phyloP scores from a whole-genome alignment of 2,888 invertebrate species.

The Callyntrura guangdongensis region DNA sequence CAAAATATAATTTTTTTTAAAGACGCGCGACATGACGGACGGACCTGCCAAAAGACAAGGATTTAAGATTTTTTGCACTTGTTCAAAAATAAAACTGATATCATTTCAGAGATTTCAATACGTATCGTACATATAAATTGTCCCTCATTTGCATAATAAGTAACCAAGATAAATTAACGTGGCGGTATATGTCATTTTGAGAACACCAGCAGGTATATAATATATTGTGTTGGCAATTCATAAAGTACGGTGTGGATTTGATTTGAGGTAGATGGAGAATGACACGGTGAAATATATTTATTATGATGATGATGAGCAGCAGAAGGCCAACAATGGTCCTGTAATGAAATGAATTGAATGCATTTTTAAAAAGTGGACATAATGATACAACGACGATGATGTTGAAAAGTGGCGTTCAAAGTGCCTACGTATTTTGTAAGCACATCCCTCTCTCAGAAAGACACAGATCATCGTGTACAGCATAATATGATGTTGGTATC shows the following conservation, averaged over 20 bases:
- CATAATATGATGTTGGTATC: not conserved
- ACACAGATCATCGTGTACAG: not conserved
- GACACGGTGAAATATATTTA: conserved; percentile 66
- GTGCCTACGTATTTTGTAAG: not conserved
- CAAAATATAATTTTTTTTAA: not conserved
- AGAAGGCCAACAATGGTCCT: conserved; percentile 55
- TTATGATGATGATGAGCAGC: not conserved
- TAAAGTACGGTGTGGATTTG: not conserved
- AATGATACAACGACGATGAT: conserved; percentile 28
- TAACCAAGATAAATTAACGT: conserved; percentile 8
- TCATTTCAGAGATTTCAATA: conserved; percentile 8
- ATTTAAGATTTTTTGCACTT: conserved; percentile 16
- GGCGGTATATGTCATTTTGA: not conserved
- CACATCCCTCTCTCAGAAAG: conserved; percentile 27
- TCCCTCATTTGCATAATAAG: conserved; percentile 54
- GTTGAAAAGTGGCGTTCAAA: conserved; percentile 22
- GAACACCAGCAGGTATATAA: not conserved
- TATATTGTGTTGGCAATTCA: not conserved
- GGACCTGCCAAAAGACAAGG: not conserved
- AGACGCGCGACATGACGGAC: not conserved
- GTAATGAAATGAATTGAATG: conserved; percentile 74
- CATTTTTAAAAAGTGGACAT: conserved; percentile 41
- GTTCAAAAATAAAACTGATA: conserved; percentile 32
- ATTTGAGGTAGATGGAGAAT: not conserved
- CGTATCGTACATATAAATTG: not conserved